A percentile compares a stretch with the other conserved stretches of the same genome.
These are phyloP conservation scores for Notodonta dromedarius DNA, from an alignment of 2,888 invertebrate genomes.

Conservation along the genomic window DNA sequence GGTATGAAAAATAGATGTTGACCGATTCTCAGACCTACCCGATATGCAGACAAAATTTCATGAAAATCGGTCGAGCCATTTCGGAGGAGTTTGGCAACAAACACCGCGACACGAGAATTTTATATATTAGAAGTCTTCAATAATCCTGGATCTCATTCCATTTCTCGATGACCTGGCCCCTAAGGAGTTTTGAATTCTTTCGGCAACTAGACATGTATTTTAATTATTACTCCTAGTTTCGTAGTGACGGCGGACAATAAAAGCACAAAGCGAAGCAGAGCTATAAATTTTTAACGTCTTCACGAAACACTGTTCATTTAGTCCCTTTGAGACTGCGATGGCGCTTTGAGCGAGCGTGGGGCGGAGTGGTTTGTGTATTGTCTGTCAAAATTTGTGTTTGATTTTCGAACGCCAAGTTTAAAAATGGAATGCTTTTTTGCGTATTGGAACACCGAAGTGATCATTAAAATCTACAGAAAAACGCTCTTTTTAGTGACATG, in stretches of 20 bases:
- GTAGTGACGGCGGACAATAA: slow-evolving; percentile 58
- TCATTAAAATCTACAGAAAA: too few species aligned
- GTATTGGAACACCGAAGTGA: neutral
- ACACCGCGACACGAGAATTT: too few species aligned
- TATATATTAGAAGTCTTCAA: too few species aligned
- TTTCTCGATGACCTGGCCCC: too few species aligned
- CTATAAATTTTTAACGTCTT: slow-evolving; percentile 78
- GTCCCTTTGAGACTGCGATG: slow-evolving; percentile 52
- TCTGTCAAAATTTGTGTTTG: slow-evolving; percentile 20
- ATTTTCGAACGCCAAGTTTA: slow-evolving; percentile 4
- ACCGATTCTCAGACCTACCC: too few species aligned
- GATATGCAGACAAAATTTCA: too few species aligned
- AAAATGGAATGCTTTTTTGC: neutral
- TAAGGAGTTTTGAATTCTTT: slow-evolving; percentile 40
- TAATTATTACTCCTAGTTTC: slow-evolving; percentile 44
- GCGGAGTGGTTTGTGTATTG: slow-evolving; percentile 22
- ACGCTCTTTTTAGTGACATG: too few species aligned
- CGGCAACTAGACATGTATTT: slow-evolving; percentile 34
- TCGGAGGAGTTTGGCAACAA: too few species aligned
- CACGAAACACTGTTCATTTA: slow-evolving; percentile 66
- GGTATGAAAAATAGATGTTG: too few species aligned
- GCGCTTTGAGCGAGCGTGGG: slow-evolving; percentile 13
- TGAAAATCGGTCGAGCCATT: too few species aligned
- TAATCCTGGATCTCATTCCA: too few species aligned
- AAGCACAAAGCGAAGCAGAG: slow-evolving; percentile 63